A percentile compares a stretch with the other conserved stretches of the same genome.
phyloP scores from a whole-genome alignment of 23 tunicate species.

The Clavelina lepadiformis region DNA sequence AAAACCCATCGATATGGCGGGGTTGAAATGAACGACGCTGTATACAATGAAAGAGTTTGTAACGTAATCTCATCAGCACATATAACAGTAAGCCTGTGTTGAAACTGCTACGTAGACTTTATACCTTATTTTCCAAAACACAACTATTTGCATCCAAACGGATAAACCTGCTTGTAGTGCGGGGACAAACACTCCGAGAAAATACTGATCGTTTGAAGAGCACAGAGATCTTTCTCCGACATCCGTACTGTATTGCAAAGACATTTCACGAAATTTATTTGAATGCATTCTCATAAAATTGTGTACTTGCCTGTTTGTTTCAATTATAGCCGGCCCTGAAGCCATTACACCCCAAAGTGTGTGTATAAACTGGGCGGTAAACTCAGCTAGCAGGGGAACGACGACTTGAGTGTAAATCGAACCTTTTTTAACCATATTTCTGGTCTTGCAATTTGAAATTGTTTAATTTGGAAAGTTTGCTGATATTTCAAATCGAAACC shows the following conservation, averaged over 20 bases:
- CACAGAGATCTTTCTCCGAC: no score
- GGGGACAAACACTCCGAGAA: constrained; percentile 50
- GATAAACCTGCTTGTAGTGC: constrained; percentile 80
- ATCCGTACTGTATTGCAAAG: no score
- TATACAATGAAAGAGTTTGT: no score
- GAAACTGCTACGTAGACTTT: neutral
- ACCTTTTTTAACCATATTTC: no score
- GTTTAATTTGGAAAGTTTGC: no score
- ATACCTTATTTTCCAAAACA: constrained; percentile 71
- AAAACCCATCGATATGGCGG: constrained; percentile 75
- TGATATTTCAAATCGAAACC: no score
- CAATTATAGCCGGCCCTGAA: constrained; percentile 39
- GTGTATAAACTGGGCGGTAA: constrained; percentile 51
- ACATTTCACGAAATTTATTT: no score
- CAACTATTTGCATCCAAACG: constrained; percentile 69
- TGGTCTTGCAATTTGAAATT: no score
- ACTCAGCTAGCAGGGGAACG: constrained; percentile 61
- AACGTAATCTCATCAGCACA: no score
- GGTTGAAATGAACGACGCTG: constrained; percentile 79
- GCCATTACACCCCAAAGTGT: constrained; percentile 86
- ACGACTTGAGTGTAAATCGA: constrained; percentile 15
- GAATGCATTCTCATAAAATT: neutral
- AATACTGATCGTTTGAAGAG: no score
- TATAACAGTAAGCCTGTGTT: neutral
- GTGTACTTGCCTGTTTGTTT: neutral